Conservation (phyloP, 2,888 invertebrate genomes). For the Shargacucullia verbasci region DNA sequence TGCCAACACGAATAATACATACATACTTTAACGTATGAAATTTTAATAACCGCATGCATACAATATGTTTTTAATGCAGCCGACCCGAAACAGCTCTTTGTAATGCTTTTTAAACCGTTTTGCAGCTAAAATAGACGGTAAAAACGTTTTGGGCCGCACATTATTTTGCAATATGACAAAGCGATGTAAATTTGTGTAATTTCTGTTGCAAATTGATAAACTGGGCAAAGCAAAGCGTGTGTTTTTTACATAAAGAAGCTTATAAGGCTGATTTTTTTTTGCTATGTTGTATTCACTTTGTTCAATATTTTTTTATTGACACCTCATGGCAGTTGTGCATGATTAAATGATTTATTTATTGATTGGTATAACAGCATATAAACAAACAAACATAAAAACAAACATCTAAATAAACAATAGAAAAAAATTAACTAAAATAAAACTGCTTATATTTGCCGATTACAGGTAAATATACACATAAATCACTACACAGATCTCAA, state of each 20-base stretch:
- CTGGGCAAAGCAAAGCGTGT: slow-evolving; percentile 5
- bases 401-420: no score
- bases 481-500: no score
- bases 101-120: slow-evolving; percentile 33
- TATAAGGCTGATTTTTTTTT: neutral
- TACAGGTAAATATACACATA: no score
- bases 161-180: slow-evolving; percentile 41
- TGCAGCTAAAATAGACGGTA: slow-evolving; percentile 26
- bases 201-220: slow-evolving; percentile 53
- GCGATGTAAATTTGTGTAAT: slow-evolving; percentile 49
- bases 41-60: slow-evolving; percentile 28
- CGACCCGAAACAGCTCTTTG: slow-evolving; percentile 35
- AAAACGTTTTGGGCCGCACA: slow-evolving; percentile 29
- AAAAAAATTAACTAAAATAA: no score
- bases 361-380: no score
- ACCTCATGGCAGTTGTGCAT: no score
- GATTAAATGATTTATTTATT: no score
- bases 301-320: no score
- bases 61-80: slow-evolving; percentile 38
- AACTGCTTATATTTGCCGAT: no score
- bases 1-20: neutral
- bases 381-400: no score
- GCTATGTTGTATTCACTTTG: no score
- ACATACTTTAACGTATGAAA: slow-evolving; percentile 7
- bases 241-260: slow-evolving; percentile 3